phyloP scores from a whole-genome alignment of 1,140 invertebrate genomes.

The Bombus difficillimus region DNA sequence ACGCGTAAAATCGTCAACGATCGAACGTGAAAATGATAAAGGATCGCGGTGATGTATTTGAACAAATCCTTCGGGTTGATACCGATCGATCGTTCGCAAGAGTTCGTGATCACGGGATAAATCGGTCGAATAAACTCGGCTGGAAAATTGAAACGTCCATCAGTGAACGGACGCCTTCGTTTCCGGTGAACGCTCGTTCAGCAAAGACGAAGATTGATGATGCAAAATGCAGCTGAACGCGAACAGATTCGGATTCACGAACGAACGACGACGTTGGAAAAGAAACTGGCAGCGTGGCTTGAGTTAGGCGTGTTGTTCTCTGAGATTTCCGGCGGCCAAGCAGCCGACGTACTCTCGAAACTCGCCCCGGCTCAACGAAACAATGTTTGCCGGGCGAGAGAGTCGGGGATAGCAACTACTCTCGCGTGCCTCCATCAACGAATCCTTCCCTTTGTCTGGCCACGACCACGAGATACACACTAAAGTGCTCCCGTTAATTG shows the following conservation, averaged over 20 bases:
- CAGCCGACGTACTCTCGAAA: slow-evolving; percentile 14
- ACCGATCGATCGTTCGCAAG: neutral
- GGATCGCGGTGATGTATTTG: slow-evolving; percentile 17
- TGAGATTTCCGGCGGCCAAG: slow-evolving; percentile 30
- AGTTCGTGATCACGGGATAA: neutral
- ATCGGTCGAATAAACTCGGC: slow-evolving; percentile 46
- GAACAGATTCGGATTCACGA: neutral
- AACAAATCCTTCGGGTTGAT: slow-evolving; percentile 21
- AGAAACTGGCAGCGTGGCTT: neutral
- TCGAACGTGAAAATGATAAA: slow-evolving; percentile 2
- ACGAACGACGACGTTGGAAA: neutral
- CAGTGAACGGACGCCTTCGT: neutral
- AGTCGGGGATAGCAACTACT: slow-evolving; percentile 14
- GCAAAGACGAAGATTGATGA: slow-evolving; percentile 43
- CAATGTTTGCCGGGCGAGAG: slow-evolving; percentile 57
- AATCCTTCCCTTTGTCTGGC: slow-evolving; percentile 62
- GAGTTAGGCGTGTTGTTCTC: neutral
- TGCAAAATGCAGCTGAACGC: slow-evolving; percentile 1
- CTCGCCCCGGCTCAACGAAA: slow-evolving; percentile 42
- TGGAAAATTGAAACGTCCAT: slow-evolving; percentile 54
- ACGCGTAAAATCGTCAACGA: neutral
- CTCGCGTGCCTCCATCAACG: slow-evolving; percentile 53
- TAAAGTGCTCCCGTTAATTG: slow-evolving; percentile 68
- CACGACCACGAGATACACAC: slow-evolving; percentile 52
- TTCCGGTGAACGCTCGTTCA: neutral